phyloP scores from a whole-genome alignment of 2,888 invertebrate species.

The Nemurella pictetii region DNA sequence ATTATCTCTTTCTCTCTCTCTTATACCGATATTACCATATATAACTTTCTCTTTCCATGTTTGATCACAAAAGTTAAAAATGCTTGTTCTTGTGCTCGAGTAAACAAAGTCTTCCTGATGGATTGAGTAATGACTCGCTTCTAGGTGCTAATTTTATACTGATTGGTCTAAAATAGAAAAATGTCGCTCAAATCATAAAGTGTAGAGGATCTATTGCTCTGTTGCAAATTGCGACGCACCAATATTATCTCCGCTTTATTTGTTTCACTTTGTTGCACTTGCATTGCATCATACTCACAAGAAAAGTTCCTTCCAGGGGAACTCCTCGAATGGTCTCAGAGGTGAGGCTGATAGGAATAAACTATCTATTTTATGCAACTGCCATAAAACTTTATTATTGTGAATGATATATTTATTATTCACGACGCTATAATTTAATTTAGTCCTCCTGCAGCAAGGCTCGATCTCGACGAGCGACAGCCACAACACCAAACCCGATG shows the following conservation, averaged over 20 bases:
- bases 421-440: background rate
- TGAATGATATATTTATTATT: background rate
- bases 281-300: background rate
- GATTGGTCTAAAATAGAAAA: too few relatives aligned
- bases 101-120: background rate
- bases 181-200: background rate
- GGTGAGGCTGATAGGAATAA: background rate
- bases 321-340: background rate
- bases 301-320: background rate
- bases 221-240: background rate
- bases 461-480: background rate
- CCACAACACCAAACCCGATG: background rate
- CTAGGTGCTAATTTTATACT: background rate
- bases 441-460: background rate
- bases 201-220: background rate
- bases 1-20: conserved; percentile 22
- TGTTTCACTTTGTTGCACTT: background rate
- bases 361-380: background rate
- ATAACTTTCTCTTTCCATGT: conserved; percentile 29
- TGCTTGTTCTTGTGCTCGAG: background rate
- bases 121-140: background rate
- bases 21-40: conserved; percentile 16
- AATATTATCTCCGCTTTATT: background rate
- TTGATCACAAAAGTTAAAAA: conserved; percentile 17
- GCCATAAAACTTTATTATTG: background rate